Evolutionary conservation across 2,888 invertebrate species (phyloP).

Genomic region (Therioaphis trifolii): DNA sequence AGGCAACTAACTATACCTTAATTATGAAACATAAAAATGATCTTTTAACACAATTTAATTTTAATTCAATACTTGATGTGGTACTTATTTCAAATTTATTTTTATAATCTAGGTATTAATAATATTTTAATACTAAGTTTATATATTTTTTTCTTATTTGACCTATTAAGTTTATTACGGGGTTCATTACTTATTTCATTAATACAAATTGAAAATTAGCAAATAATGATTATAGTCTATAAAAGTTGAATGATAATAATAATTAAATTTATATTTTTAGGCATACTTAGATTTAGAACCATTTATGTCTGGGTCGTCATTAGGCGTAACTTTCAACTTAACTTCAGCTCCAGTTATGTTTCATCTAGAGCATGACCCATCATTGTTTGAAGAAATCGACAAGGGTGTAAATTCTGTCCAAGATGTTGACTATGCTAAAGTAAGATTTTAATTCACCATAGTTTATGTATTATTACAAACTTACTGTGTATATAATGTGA

Average conservation of each 20-base stretch:
- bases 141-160: not conserved
- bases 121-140: not conserved
- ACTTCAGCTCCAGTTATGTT: conserved; percentile 87
- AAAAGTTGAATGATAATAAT: not conserved
- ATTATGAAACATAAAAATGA: too few relatives aligned
- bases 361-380: conserved; percentile 80
- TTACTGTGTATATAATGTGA: not conserved
- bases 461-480: not conserved
- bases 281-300: conserved; percentile 79
- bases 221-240: not conserved
- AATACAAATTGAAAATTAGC: not conserved
- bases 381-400: conserved; percentile 77
- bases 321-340: conserved; percentile 76
- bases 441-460: conserved; percentile 62
- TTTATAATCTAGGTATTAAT: not conserved
- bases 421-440: conserved; percentile 75
- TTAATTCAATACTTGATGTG: not conserved
- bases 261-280: conserved; percentile 66
- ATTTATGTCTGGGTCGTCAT: conserved; percentile 70
- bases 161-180: not conserved
- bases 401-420: conserved; percentile 76
- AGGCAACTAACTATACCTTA: too few relatives aligned
- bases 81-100: too few relatives aligned
- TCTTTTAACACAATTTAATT: not conserved
- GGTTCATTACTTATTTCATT: not conserved